These are phyloP conservation scores for Ceratitis capitata DNA, from an alignment of 1,140 invertebrate genomes.

Conservation along the genomic window DNA sequence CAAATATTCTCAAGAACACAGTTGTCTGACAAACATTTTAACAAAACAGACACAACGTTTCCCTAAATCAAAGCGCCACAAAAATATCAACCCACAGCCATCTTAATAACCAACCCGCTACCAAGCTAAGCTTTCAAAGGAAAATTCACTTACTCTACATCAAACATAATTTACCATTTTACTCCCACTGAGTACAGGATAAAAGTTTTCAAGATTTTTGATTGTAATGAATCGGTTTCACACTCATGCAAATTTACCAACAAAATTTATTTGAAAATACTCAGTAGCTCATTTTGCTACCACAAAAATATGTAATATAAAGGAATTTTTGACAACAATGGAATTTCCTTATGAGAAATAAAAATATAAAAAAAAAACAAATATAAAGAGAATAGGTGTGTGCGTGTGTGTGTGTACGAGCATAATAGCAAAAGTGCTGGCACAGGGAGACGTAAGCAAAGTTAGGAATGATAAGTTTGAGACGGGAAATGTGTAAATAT, in stretches of 20 bases:
- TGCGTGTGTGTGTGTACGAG: neutral
- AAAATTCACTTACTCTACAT: neutral
- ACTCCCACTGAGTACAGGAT: neutral
- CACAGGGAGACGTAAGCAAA: neutral
- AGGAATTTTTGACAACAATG: conserved; percentile 21
- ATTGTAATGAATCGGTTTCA: conserved; percentile 7
- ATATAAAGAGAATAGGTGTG: neutral
- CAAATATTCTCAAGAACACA: too few relatives aligned
- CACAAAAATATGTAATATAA: neutral
- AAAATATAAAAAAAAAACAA: neutral
- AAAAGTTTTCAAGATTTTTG: conserved; percentile 20
- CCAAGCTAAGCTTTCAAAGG: neutral
- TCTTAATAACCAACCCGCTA: neutral
- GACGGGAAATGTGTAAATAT: conserved; percentile 11
- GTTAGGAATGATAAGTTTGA: conserved; percentile 3
- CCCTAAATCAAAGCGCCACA: neutral
- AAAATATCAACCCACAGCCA: neutral
- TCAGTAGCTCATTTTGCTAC: neutral
- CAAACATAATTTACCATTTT: neutral
- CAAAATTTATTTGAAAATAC: neutral
- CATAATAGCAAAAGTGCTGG: neutral
- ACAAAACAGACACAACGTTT: neutral
- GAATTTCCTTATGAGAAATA: conserved; percentile 28
- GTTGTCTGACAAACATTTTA: neutral
- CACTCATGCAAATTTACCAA: neutral